Evolutionary conservation across 2,797 vertebrate genomes (phyloP), one percentile per base, ranked within the genome.

Genomic region (Lutjanus argentimaculatus): DNA sequence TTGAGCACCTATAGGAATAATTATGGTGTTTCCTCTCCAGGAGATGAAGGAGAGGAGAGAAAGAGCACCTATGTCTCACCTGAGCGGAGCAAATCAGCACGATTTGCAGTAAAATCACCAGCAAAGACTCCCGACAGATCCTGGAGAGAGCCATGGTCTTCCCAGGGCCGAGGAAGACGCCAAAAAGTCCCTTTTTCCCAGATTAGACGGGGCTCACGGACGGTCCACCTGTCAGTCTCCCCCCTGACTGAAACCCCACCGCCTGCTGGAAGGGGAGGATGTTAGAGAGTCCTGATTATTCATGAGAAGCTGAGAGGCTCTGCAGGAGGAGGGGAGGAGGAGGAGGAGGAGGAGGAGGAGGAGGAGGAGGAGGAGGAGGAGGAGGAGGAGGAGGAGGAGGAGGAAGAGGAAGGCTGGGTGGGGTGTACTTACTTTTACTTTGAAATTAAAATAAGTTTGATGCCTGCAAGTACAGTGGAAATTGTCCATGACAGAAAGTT

Each of bases 11-110:
- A 8, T 0, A 51, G 64, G 17, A 25, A 25, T 36, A 43, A n/a
- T 25, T n/a, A 7, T 46, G 42, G 30, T 21, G 3, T 49, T 25
- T 52, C 17, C 17, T 30, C 10, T 15, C 7, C 16, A 56, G 25
- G n/a, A 19, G 16, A 49, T 40, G 8, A 25, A 52, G 36, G 17
- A 45, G 19, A 13, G 55, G 51, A 25, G 22, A 67, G 17, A 64
- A n/a, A 0, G 21, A 73, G 7, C 8, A 19, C 1, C 17, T 2
- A 8, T 88, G 42, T 96, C 96, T 97, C 95, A 99, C 98, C 96
- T 99, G 98, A 91, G 97, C 97, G 0, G 94, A 93, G 80, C 96
- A 96, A 79, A 97, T 91, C 79, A 97, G 94, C 70, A 97, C 75
- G 6, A 92, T 89, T 51, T 97, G 96, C 65, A 99, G 90, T 36